Percentiles rank a stretch among this genome's conserved stretches.
These are phyloP conservation scores for Drosophila equinoxialis DNA, from an alignment of 1,140 invertebrate species.

Conservation along the genomic window DNA sequence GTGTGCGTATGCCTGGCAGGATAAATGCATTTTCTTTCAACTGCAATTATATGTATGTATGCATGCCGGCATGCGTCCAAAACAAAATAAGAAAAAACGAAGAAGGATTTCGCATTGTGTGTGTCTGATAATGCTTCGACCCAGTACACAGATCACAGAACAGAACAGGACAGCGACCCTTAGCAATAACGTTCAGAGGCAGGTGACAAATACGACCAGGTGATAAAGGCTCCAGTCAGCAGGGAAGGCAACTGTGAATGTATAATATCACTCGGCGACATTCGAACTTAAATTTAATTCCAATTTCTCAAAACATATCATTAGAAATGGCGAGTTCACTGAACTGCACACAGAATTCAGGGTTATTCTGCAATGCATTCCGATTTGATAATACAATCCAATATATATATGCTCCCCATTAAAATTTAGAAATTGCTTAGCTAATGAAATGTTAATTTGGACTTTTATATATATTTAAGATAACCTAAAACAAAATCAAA, in stretches of 20 bases:
- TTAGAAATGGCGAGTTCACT: conserved; percentile 2
- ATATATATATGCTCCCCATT: no score
- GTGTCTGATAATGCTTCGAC: not conserved
- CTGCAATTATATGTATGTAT: conserved; percentile 32
- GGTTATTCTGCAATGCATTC: no score
- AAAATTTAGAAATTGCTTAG: no score
- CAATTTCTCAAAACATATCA: not conserved
- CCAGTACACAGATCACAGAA: not conserved
- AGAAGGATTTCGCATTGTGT: conserved; percentile 1
- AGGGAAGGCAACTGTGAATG: not conserved
- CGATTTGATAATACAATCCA: no score
- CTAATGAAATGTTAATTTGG: no score
- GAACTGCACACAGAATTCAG: not conserved
- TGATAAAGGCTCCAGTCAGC: not conserved
- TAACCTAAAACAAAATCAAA: no score
- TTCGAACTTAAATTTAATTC: conserved; percentile 2
- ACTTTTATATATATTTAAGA: no score
- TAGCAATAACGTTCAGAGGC: not conserved
- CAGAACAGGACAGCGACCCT: conserved; percentile 2
- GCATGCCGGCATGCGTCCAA: not conserved
- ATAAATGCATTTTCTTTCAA: conserved; percentile 35
- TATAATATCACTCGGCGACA: conserved; percentile 1
- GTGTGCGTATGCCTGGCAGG: conserved; percentile 24
- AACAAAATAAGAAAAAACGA: not conserved
- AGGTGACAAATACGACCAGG: conserved; percentile 5